These are phyloP conservation scores for Psephotus haematonotus DNA, from an alignment of 2,113 vertebrate genomes.

Conservation along the genomic window DNA sequence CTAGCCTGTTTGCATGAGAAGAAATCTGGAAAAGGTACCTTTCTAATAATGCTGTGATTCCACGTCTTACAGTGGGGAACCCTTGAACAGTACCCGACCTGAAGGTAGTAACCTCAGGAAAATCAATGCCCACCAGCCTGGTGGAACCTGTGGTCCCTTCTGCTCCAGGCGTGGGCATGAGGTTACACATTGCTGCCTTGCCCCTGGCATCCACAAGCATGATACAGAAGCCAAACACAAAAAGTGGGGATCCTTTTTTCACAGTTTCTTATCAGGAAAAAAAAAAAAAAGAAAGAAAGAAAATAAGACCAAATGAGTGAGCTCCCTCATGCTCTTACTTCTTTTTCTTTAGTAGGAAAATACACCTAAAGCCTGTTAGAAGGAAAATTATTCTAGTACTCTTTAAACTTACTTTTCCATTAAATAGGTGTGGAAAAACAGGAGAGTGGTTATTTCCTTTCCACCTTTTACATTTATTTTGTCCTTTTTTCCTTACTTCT, in stretches of 20 bases:
- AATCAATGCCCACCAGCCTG: background rate
- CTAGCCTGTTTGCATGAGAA: background rate
- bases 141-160: background rate
- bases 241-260: background rate
- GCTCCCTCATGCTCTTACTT: background rate
- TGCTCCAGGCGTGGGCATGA: background rate
- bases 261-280: background rate
- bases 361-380: background rate
- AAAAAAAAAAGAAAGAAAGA: background rate
- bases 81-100: background rate
- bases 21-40: background rate
- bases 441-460: background rate
- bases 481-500: background rate
- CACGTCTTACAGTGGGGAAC: background rate
- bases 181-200: background rate
- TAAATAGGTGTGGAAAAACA: background rate
- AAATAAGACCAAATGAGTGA: background rate
- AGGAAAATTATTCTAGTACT: background rate
- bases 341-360: background rate
- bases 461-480: background rate
- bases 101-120: background rate
- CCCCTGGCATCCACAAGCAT: background rate
- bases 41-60: background rate
- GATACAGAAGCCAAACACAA: background rate
- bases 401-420: background rate